phyloP scores from a whole-genome alignment of 2,113 vertebrate species.

The Trematomus loennbergii region DNA sequence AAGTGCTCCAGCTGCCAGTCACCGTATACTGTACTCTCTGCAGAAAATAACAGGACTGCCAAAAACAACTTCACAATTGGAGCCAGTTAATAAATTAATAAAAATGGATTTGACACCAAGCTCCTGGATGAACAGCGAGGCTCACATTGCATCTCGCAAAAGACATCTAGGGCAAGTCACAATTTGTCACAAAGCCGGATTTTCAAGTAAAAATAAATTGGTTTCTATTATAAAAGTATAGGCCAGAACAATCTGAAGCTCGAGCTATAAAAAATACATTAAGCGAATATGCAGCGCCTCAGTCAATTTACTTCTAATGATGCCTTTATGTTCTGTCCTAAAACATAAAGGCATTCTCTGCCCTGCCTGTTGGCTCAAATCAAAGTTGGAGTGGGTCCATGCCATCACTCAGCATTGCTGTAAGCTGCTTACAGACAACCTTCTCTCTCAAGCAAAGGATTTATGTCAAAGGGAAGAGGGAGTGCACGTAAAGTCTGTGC shows the following conservation, averaged over 20 bases:
- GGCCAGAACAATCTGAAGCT: background rate
- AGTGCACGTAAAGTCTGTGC: no score
- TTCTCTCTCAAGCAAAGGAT: conserved; percentile 43
- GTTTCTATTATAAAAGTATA: background rate
- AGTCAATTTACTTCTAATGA: conserved; percentile 31
- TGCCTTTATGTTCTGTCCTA: conserved; percentile 7
- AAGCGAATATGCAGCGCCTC: background rate
- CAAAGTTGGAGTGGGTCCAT: conserved; percentile 59
- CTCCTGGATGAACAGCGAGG: background rate
- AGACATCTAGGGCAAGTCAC: background rate
- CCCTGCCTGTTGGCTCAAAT: conserved; percentile 31
- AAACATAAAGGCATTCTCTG: background rate
- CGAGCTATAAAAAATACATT: background rate
- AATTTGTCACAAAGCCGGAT: background rate
- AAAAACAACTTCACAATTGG: background rate
- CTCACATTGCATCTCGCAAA: background rate
- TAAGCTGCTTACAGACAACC: conserved; percentile 58
- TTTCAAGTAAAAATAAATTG: background rate
- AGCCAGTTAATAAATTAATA: background rate
- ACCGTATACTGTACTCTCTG: background rate
- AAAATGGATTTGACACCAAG: background rate
- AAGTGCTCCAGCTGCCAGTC: background rate
- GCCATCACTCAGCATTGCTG: conserved; percentile 57
- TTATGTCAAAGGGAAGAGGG: conserved; percentile 31
- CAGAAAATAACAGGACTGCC: background rate